Percentiles rank a stretch among this genome's conserved stretches.
phyloP scores from a whole-genome alignment of 2,797 vertebrate species.

The Poeciliopsis presidionis region DNA sequence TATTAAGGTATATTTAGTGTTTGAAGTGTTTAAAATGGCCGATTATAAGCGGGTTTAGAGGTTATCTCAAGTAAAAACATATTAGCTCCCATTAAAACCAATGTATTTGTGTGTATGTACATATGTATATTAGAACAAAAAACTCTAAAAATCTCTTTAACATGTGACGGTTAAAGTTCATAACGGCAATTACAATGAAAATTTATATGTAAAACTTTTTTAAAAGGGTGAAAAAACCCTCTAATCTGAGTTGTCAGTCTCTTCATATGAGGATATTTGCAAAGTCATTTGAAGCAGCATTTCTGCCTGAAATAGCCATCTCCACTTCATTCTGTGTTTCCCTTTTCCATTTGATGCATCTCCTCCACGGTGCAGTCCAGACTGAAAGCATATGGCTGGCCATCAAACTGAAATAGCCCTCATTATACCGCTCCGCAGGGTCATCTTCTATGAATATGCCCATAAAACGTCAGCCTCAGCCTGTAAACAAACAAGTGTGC shows the following conservation, averaged over 20 bases:
- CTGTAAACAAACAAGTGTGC: background rate
- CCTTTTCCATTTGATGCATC: constrained; percentile 1
- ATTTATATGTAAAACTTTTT: background rate
- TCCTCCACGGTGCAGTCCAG: background rate
- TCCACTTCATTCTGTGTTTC: background rate
- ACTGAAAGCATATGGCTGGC: background rate
- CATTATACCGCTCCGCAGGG: background rate
- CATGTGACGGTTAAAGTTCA: background rate
- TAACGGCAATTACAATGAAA: background rate
- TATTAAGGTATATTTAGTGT: background rate
- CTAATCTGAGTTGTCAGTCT: background rate
- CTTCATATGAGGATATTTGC: background rate
- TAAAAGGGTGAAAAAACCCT: background rate
- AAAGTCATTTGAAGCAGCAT: background rate
- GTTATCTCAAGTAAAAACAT: background rate
- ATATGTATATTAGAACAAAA: background rate
- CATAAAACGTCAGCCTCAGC: background rate
- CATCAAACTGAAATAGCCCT: constrained; percentile 5
- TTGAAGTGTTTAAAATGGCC: background rate
- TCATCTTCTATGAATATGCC: constrained; percentile 4
- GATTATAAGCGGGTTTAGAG: background rate
- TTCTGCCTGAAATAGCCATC: background rate
- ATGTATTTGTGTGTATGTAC: background rate
- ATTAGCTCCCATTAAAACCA: background rate
- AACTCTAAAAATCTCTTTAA: background rate